These are phyloP conservation scores for Stenotaenia linearis DNA, from an alignment of 2,888 invertebrate species.

Conservation along the genomic window DNA sequence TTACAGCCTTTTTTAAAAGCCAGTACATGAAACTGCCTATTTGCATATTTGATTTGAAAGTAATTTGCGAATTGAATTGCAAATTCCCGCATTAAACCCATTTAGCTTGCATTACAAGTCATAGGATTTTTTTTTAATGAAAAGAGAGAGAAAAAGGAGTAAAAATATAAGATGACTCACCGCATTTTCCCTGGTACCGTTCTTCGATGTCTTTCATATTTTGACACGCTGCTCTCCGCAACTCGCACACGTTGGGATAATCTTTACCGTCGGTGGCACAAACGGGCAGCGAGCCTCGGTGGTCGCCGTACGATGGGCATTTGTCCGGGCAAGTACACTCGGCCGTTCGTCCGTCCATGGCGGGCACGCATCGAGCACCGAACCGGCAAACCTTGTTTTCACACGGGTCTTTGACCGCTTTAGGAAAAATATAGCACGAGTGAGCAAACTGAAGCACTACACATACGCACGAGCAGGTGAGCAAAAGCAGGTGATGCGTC, in stretches of 20 bases:
- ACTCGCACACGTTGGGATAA: conserved; percentile 49
- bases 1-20: neutral
- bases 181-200: conserved; percentile 51
- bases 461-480: conserved; percentile 9
- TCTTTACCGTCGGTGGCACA: conserved; percentile 55
- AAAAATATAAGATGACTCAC: conserved; percentile 44
- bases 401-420: conserved; percentile 68
- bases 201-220: conserved; percentile 47
- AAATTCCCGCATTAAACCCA: neutral
- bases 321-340: conserved; percentile 71
- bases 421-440: conserved; percentile 54
- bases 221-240: conserved; percentile 47
- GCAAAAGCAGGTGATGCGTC: conserved; percentile 12
- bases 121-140: no score
- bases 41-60: neutral
- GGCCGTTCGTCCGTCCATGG: conserved; percentile 62
- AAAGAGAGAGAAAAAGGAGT: neutral
- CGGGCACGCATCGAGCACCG: conserved; percentile 62
- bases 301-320: conserved; percentile 78
- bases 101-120: conserved; percentile 21
- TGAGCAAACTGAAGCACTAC: conserved; percentile 27
- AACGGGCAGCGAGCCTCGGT: conserved; percentile 69
- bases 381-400: conserved; percentile 60
- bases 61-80: neutral
- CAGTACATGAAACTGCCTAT: neutral